phyloP scores from a whole-genome alignment of 1,140 invertebrate genomes.

The Drosophila pseudoananassae region DNA sequence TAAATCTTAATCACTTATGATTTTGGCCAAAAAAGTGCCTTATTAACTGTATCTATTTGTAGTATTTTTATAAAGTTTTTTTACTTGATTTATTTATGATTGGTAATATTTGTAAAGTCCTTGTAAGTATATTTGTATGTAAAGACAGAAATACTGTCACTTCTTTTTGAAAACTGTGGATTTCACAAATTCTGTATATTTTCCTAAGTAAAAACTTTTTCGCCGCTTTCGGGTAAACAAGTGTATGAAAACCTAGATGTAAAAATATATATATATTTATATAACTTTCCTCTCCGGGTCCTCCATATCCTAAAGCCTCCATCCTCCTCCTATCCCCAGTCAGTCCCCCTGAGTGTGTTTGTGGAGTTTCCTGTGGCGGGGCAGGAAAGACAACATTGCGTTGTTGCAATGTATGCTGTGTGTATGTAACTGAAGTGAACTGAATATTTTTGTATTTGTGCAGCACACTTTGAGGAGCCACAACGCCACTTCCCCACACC shows the following conservation, averaged over 20 bases:
- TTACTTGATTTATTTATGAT: neutral
- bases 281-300: neutral
- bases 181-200: constrained; percentile 7
- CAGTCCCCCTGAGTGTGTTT: constrained; percentile 21
- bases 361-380: constrained; percentile 20
- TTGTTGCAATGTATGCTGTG: constrained; percentile 42
- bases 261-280: constrained; percentile 22
- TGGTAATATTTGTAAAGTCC: too few species aligned
- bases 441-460: constrained; percentile 60
- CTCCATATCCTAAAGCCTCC: neutral
- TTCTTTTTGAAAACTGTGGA: neutral
- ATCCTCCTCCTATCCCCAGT: neutral
- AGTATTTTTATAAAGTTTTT: neutral
- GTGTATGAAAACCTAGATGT: constrained; percentile 17
- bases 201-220: constrained; percentile 22
- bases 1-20: too few species aligned
- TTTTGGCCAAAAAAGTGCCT: too few species aligned
- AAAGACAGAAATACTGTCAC: too few species aligned
- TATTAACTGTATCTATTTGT: neutral
- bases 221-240: constrained; percentile 37
- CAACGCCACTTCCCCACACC: neutral
- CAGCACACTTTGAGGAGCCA: constrained; percentile 55
- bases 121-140: too few species aligned
- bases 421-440: constrained; percentile 41
- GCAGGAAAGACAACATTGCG: constrained; percentile 53